Conservation (phyloP, 2,888 invertebrate species). For the Agrotis puta region DNA sequence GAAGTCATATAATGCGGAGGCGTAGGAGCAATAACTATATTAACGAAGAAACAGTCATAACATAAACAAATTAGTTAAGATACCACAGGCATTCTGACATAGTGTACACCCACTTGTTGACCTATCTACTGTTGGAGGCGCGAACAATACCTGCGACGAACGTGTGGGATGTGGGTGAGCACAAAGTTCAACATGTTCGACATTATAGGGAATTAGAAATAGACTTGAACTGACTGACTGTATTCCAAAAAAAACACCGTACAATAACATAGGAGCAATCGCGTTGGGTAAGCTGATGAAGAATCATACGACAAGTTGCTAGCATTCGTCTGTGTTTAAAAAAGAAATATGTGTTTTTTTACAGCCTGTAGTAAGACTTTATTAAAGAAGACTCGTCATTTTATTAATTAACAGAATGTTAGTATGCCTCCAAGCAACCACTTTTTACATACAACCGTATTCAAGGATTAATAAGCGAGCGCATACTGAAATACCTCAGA, state of each 20-base stretch:
- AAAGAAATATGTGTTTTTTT: neutral
- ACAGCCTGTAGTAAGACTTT: neutral
- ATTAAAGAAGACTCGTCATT: neutral
- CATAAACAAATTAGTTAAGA: neutral
- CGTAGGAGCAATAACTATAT: neutral
- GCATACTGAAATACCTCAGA: conserved; percentile 19
- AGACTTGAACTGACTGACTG: conserved; percentile 1
- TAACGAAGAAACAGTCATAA: neutral
- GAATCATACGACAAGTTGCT: neutral
- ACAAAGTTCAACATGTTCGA: conserved; percentile 53
- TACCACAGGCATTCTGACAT: conserved; percentile 24
- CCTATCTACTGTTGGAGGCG: conserved; percentile 44
- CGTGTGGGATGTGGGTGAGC: conserved; percentile 51
- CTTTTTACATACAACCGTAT: conserved; percentile 13
- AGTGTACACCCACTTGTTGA: conserved; percentile 63
- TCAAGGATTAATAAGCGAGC: conserved; percentile 7
- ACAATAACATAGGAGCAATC: conserved; percentile 5
- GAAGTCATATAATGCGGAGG: too few relatives aligned
- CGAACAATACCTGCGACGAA: conserved; percentile 30
- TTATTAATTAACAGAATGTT: conserved; percentile 30
- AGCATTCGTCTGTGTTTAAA: neutral
- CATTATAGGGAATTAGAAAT: conserved; percentile 5
- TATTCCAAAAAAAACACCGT: conserved; percentile 7
- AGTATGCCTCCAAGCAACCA: conserved; percentile 1
- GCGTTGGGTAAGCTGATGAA: neutral